Percentiles rank a stretch among this genome's conserved stretches.
Conservation (phyloP, 2,888 invertebrate genomes). For the Aelia acuminata region DNA sequence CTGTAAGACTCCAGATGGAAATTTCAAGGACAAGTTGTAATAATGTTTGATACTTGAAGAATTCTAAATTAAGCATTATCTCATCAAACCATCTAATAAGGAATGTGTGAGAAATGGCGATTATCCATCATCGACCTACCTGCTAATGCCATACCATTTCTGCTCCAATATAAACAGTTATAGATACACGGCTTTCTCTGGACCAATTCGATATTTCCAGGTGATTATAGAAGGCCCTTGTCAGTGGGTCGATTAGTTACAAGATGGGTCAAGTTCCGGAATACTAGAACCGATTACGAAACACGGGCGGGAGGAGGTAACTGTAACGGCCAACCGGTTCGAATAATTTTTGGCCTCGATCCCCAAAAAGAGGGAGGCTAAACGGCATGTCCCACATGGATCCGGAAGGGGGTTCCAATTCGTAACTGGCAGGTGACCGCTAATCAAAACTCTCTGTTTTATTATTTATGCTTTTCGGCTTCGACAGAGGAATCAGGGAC, state of each 20-base stretch:
- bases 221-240: background rate
- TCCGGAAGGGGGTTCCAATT: background rate
- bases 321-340: slow-evolving; percentile 13
- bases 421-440: background rate
- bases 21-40: background rate
- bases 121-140: background rate
- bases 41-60: background rate
- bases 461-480: background rate
- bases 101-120: background rate
- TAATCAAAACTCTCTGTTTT: background rate
- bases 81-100: background rate
- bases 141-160: background rate
- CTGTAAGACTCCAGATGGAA: background rate
- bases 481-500: background rate
- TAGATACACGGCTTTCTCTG: background rate
- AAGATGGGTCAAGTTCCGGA: slow-evolving; percentile 3
- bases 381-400: background rate
- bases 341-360: slow-evolving; percentile 26
- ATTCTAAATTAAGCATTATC: background rate
- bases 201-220: background rate
- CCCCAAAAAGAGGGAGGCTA: background rate
- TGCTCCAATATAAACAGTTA: background rate
- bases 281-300: slow-evolving; percentile 22
- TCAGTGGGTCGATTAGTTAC: background rate
- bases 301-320: background rate